A percentile compares a stretch with the other conserved stretches of the same genome.
Conservation (phyloP, 53 echinoderm and acorn worm species). For the Actinopyga echinites region DNA sequence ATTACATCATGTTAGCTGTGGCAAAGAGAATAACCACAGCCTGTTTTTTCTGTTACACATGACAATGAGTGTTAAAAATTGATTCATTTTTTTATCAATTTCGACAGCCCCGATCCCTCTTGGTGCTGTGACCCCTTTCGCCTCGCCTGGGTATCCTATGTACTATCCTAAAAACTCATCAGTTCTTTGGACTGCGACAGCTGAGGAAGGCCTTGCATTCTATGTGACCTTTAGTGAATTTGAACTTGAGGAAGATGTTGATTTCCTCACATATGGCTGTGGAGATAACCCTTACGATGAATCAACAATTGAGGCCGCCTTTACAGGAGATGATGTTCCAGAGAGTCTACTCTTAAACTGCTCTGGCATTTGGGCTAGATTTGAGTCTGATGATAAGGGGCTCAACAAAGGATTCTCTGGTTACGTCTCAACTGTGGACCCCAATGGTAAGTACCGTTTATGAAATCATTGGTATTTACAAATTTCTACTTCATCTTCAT, state of each 20-base stretch:
- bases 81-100: too few species aligned
- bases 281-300: background rate
- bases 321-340: constrained; percentile 10
- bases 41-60: too few species aligned
- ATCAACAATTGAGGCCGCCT: background rate
- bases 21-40: too few species aligned
- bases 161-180: background rate
- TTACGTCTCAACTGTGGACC: background rate
- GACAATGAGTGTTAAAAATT: too few species aligned
- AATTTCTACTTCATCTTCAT: too few species aligned
- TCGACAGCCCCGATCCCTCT: background rate
- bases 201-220: background rate
- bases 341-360: background rate
- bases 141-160: background rate
- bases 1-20: background rate
- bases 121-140: background rate
- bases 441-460: background rate
- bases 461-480: too few species aligned
- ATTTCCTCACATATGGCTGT: constrained; percentile 4
- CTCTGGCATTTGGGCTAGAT: background rate
- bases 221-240: background rate
- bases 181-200: background rate
- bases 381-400: constrained; percentile 1
- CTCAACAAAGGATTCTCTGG: background rate
- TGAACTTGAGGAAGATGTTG: constrained; percentile 9